These are phyloP conservation scores for Macrotrachela quadricornifera DNA, from an alignment of 1,140 invertebrate genomes.

Conservation along the genomic window DNA sequence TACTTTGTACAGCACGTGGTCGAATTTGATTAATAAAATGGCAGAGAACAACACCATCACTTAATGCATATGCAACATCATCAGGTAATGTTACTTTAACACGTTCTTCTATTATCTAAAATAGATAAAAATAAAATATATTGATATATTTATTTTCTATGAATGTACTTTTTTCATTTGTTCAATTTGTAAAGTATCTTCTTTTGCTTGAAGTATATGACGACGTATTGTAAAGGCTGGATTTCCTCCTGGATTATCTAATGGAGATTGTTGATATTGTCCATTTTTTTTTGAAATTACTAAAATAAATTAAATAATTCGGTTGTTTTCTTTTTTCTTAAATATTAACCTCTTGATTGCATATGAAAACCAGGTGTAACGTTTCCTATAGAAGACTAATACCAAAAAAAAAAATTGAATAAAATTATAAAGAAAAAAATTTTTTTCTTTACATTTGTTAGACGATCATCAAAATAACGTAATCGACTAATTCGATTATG, in stretches of 20 bases:
- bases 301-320: no score
- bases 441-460: no score
- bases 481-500: no score
- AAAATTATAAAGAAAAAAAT: no score
- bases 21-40: slow-evolving; percentile 74
- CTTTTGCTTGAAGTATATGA: slow-evolving; percentile 64
- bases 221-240: slow-evolving; percentile 71
- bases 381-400: no score
- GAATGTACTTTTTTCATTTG: slow-evolving; percentile 28
- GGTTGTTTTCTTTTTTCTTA: no score
- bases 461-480: no score
- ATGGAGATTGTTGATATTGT: no score
- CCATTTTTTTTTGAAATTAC: no score
- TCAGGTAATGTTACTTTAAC: slow-evolving; percentile 67
- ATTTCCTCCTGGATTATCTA: slow-evolving; percentile 28
- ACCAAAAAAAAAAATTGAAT: no score
- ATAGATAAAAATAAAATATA: slow-evolving; percentile 1
- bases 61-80: slow-evolving; percentile 58
- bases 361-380: no score
- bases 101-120: slow-evolving; percentile 64
- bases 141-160: slow-evolving; percentile 38
- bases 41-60: slow-evolving; percentile 73
- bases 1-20: slow-evolving; percentile 65
- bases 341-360: no score
- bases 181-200: slow-evolving; percentile 62